Evolutionary conservation across 37 sponge, comb jelly and placozoan genomes (phyloP).

Genomic region (Spongilla lacustris): DNA sequence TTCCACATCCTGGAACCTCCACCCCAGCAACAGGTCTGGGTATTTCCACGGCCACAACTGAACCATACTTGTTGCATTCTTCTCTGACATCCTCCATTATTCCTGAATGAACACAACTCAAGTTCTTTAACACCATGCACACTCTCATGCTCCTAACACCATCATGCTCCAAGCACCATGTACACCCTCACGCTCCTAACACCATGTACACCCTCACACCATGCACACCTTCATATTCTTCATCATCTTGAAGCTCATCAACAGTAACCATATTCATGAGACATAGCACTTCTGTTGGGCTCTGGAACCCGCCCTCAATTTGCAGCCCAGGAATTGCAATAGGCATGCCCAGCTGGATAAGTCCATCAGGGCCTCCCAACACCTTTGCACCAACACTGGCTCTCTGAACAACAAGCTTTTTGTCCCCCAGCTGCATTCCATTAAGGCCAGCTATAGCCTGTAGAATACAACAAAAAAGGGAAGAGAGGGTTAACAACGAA

Average conservation of each 20-base stretch:
- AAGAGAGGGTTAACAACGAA: too few species aligned
- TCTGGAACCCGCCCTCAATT: conserved; percentile 31
- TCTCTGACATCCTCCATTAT: conserved; percentile 98
- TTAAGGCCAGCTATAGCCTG: conserved; percentile 99
- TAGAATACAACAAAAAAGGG: too few species aligned
- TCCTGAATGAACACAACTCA: conserved; percentile 48
- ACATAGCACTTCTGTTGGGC: conserved; percentile 83
- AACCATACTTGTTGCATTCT: conserved; percentile 91
- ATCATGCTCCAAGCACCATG: too few species aligned
- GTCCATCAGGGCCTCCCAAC: conserved; percentile 18
- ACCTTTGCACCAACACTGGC: conserved; percentile 95
- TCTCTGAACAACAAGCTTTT: conserved; percentile 98
- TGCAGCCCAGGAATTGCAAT: conserved; percentile 82
- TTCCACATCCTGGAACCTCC: conserved; percentile 92
- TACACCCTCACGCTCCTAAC: too few species aligned
- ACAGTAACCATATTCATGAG: conserved; percentile 97
- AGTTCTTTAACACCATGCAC: too few species aligned
- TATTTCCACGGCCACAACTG: conserved; percentile 82
- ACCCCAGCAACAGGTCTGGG: conserved; percentile 89
- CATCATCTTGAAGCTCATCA: conserved; percentile 96
- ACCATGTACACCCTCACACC: too few species aligned
- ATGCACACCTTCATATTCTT: conserved; percentile 99
- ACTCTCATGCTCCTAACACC: too few species aligned
- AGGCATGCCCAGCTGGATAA: conserved; percentile 40
- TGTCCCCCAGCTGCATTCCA: conserved; percentile 99